A percentile compares a stretch with the other conserved stretches of the same genome.
Evolutionary conservation across 2,113 vertebrate species (phyloP).

Genomic region (Geothlypis trichas): DNA sequence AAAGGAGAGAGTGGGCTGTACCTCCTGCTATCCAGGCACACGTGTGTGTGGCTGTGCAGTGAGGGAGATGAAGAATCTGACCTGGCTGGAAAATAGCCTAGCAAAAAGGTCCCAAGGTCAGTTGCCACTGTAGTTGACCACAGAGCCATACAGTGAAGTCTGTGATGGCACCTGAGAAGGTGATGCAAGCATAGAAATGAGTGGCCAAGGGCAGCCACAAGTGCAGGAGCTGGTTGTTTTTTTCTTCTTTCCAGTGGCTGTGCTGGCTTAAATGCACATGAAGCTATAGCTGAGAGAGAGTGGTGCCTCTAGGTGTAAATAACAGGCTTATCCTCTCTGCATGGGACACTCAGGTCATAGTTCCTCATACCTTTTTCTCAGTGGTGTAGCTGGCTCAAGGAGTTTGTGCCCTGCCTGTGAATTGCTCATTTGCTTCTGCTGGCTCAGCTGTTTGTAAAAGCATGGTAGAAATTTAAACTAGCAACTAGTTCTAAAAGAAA

Average conservation of each 20-base stretch:
- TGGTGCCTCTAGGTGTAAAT: slow-evolving; percentile 15
- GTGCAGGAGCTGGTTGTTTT: neutral
- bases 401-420: neutral
- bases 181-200: neutral
- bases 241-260: neutral
- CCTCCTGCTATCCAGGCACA: neutral
- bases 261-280: neutral
- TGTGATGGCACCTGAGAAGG: neutral
- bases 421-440: slow-evolving; percentile 6
- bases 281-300: neutral
- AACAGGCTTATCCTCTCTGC: slow-evolving; percentile 41
- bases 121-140: neutral
- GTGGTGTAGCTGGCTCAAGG: slow-evolving; percentile 4
- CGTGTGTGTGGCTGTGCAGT: neutral
- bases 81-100: neutral
- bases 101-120: neutral
- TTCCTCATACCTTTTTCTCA: neutral
- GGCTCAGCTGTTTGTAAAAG: neutral
- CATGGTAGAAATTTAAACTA: neutral
- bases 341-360: neutral
- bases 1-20: neutral
- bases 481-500: neutral
- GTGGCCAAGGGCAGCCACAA: neutral
- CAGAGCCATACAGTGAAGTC: fast-evolving
- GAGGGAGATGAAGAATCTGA: neutral